phyloP scores from a whole-genome alignment of 37 sponge, comb jelly and placozoan species.

The Cladorhizidae sp. region DNA sequence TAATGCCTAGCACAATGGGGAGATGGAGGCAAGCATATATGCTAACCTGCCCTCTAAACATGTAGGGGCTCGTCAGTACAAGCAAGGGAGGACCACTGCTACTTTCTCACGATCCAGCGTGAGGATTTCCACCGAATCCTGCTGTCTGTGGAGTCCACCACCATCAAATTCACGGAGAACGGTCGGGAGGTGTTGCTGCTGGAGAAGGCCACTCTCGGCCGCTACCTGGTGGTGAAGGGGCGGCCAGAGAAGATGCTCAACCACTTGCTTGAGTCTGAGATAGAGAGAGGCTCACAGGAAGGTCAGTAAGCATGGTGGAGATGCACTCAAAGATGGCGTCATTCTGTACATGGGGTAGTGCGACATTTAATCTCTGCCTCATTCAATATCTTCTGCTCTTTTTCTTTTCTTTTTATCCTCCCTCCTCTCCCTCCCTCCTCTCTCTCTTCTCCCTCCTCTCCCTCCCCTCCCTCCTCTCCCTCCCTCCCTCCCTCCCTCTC shows the following conservation, averaged over 20 bases:
- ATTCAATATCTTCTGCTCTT: no score
- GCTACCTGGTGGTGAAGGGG: slow-evolving; percentile 75
- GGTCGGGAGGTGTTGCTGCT: slow-evolving; percentile 83
- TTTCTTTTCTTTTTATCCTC: no score
- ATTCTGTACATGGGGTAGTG: no score
- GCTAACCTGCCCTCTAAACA: no score
- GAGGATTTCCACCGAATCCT: slow-evolving; percentile 83
- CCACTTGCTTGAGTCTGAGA: slow-evolving; percentile 70
- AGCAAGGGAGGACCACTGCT: slow-evolving; percentile 62
- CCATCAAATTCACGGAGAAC: slow-evolving; percentile 64
- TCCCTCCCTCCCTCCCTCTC: no score
- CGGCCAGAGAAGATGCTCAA: slow-evolving; percentile 84
- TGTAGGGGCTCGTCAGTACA: slow-evolving; percentile 58
- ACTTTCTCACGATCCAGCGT: slow-evolving; percentile 72
- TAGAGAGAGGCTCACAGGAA: slow-evolving; percentile 33
- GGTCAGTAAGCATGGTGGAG: slow-evolving; percentile 9
- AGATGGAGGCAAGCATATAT: no score
- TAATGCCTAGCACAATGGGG: not conserved
- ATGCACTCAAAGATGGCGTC: no score
- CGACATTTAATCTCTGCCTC: no score
- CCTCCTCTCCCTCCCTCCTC: no score
- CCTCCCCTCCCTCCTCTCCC: no score
- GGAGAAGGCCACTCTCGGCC: slow-evolving; percentile 53
- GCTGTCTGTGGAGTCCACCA: slow-evolving; percentile 79
- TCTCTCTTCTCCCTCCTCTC: no score